These are phyloP conservation scores for Nephotettix cincticeps DNA, from an alignment of 1,140 invertebrate genomes.

Conservation along the genomic window DNA sequence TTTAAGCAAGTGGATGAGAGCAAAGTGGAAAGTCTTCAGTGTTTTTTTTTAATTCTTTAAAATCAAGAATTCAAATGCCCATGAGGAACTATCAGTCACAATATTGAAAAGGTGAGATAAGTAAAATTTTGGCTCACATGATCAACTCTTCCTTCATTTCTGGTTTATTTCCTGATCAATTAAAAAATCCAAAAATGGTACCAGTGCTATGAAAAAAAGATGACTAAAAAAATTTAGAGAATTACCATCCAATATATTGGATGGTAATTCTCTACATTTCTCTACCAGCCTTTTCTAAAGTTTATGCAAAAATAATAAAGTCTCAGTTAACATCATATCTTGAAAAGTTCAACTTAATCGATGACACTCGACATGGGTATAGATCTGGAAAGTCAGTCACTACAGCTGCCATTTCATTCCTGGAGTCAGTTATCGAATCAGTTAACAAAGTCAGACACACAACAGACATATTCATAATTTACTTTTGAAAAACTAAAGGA, in stretches of 20 bases:
- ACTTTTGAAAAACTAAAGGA: neutral
- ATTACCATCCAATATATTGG: neutral
- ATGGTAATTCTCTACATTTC: too few species aligned
- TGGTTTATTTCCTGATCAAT: neutral
- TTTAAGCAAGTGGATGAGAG: neutral
- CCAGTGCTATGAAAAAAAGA: too few species aligned
- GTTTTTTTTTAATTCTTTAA: too few species aligned
- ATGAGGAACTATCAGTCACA: neutral
- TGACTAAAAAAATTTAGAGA: neutral
- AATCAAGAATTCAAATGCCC: neutral
- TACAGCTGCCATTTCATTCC: neutral
- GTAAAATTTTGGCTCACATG: neutral
- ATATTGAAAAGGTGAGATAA: neutral
- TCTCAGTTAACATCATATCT: neutral
- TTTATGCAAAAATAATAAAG: neutral
- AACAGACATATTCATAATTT: neutral
- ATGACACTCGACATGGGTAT: neutral
- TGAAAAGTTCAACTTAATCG: neutral
- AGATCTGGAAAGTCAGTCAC: neutral
- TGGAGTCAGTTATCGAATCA: neutral
- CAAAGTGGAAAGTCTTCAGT: neutral
- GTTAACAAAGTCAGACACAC: too few species aligned
- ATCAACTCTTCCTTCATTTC: neutral
- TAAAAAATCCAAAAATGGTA: neutral
- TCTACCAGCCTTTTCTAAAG: too few species aligned